phyloP scores from a whole-genome alignment of 92 coral and sea anemone genomes.

The Porites evermanni region DNA sequence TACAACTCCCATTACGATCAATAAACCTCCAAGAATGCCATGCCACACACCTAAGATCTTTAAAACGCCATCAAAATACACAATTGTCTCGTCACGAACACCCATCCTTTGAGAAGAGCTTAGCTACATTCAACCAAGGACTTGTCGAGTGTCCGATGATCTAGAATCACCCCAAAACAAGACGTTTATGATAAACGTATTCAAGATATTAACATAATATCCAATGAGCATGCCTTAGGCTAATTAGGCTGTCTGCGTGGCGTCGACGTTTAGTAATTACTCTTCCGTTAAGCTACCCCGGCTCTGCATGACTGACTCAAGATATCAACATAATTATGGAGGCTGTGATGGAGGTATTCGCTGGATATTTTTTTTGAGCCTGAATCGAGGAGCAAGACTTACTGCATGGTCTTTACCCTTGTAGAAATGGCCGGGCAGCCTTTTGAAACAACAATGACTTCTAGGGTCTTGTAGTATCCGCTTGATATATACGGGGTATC shows the following conservation, averaged over 20 bases:
- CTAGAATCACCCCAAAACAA: neutral
- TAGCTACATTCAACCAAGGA: too few relatives aligned
- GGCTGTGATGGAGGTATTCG: too few relatives aligned
- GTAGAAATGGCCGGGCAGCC: too few relatives aligned
- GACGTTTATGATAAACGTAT: neutral
- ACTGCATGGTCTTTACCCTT: too few relatives aligned
- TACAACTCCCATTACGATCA: slow-evolving; percentile 57
- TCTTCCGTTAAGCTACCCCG: neutral
- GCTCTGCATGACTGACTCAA: neutral
- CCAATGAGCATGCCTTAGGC: neutral
- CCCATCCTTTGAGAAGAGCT: slow-evolving; percentile 7
- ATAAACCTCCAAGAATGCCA: slow-evolving; percentile 60
- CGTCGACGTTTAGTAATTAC: neutral
- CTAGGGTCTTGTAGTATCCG: too few relatives aligned
- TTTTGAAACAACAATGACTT: too few relatives aligned
- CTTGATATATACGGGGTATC: too few relatives aligned
- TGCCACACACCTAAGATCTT: slow-evolving; percentile 60
- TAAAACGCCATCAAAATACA: slow-evolving; percentile 38
- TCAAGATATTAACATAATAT: neutral
- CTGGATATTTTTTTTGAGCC: too few relatives aligned
- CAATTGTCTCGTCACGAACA: slow-evolving; percentile 27
- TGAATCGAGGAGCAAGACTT: too few relatives aligned
- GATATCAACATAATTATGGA: too few relatives aligned
- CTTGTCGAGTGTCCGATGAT: neutral
- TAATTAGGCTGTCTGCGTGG: neutral